These are phyloP conservation scores for Drosophila trapezifrons DNA, from an alignment of 1,140 invertebrate species.

Conservation along the genomic window DNA sequence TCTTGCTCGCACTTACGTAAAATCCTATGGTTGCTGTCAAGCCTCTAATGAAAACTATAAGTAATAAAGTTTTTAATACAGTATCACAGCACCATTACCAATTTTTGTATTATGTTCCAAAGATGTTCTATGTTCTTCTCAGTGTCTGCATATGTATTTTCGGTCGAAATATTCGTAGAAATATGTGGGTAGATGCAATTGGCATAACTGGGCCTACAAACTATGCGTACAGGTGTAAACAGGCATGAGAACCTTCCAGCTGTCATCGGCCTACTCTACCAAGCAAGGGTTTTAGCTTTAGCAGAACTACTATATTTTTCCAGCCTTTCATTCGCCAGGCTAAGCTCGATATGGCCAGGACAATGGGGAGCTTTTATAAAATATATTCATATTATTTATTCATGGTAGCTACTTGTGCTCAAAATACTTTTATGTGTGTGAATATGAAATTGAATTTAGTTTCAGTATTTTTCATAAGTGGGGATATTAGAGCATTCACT, in stretches of 20 bases:
- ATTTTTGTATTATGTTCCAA: background rate
- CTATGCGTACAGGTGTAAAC: conserved; percentile 18
- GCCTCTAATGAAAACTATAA: too few relatives aligned
- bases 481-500: too few relatives aligned
- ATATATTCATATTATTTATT: background rate
- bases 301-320: background rate
- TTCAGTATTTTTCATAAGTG: background rate
- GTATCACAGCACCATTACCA: background rate
- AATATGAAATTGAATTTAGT: background rate
- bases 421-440: background rate
- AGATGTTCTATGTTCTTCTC: background rate
- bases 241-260: conserved; percentile 1
- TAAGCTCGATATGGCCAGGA: background rate
- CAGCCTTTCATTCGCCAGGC: background rate
- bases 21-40: too few relatives aligned
- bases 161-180: conserved; percentile 5
- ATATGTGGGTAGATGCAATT: conserved; percentile 53
- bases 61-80: too few relatives aligned
- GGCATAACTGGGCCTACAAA: conserved; percentile 16
- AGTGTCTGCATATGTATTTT: background rate
- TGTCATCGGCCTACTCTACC: background rate
- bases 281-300: background rate
- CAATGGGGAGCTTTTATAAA: background rate
- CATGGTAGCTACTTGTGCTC: background rate
- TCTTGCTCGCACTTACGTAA: too few relatives aligned